Evolutionary conservation across 2,113 vertebrate species (phyloP).

Genomic region (Thymallus thymallus): DNA sequence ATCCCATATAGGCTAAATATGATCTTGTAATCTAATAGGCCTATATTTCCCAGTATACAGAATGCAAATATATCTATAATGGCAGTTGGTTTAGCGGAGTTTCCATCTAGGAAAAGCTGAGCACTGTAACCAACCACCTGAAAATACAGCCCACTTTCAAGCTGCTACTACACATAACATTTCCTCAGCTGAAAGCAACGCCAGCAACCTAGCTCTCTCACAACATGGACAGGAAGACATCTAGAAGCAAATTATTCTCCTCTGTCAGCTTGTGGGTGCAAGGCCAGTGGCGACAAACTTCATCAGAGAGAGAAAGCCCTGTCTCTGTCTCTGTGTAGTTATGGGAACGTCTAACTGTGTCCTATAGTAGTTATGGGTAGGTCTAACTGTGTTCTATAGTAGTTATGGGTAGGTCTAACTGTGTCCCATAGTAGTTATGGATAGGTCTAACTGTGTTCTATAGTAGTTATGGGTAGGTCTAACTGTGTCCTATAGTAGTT

Average conservation of each 20-base stretch:
- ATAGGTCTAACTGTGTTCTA: no score
- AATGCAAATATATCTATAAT: not conserved
- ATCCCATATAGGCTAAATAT: not conserved
- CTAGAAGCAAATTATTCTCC: no score
- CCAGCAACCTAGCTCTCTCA: conserved; percentile 12
- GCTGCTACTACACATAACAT: not conserved
- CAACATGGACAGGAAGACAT: conserved; percentile 54
- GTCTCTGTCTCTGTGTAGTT: not conserved
- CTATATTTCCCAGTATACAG: not conserved
- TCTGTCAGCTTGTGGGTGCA: no score
- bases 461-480: no score
- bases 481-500: no score
- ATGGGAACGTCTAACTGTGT: no score
- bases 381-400: no score
- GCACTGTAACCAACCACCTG: not conserved
- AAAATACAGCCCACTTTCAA: not conserved
- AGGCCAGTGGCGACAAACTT: not conserved
- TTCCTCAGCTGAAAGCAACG: conserved; percentile 24
- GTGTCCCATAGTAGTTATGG: no score
- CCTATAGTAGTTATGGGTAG: not conserved
- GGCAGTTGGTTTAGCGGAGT: not conserved
- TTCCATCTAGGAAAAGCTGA: not conserved
- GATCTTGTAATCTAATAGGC: not conserved
- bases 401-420: no score
- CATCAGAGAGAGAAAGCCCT: not conserved